These are phyloP conservation scores for Pseudococcus longispinus DNA, from an alignment of 2,888 invertebrate genomes.

Conservation along the genomic window DNA sequence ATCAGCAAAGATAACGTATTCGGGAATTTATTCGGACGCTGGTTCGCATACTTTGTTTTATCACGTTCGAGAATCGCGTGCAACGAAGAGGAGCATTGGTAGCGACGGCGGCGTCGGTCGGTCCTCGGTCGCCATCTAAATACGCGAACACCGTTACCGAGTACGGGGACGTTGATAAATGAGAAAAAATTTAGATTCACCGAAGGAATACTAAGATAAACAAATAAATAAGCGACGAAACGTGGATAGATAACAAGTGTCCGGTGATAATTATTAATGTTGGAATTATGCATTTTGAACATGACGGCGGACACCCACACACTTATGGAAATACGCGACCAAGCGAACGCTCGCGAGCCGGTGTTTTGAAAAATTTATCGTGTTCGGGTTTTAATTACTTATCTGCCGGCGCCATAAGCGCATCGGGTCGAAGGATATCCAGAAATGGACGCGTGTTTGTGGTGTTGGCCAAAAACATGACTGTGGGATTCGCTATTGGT, in stretches of 20 bases:
- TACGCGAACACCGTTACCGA: background rate
- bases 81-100: background rate
- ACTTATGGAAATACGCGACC: slow-evolving; percentile 18
- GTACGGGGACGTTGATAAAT: slow-evolving; percentile 24
- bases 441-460: background rate
- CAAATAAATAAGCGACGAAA: slow-evolving; percentile 43
- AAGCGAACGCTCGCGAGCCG: background rate
- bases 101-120: background rate
- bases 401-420: background rate
- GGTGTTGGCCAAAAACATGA: too few species aligned
- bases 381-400: slow-evolving; percentile 6
- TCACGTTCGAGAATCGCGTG: background rate
- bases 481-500: too few species aligned
- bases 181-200: slow-evolving; percentile 39
- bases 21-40: background rate
- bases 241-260: slow-evolving; percentile 46
- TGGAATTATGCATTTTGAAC: slow-evolving; percentile 37
- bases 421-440: background rate
- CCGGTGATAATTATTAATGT: slow-evolving; percentile 44
- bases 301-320: slow-evolving; percentile 15
- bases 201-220: slow-evolving; percentile 15
- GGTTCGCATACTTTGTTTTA: slow-evolving; percentile 33
- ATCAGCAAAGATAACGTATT: background rate
- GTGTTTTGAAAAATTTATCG: slow-evolving; percentile 16
- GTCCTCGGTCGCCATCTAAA: background rate